Evolutionary conservation across 2,113 vertebrate species (phyloP).

Genomic region (Bufo gargarizans): DNA sequence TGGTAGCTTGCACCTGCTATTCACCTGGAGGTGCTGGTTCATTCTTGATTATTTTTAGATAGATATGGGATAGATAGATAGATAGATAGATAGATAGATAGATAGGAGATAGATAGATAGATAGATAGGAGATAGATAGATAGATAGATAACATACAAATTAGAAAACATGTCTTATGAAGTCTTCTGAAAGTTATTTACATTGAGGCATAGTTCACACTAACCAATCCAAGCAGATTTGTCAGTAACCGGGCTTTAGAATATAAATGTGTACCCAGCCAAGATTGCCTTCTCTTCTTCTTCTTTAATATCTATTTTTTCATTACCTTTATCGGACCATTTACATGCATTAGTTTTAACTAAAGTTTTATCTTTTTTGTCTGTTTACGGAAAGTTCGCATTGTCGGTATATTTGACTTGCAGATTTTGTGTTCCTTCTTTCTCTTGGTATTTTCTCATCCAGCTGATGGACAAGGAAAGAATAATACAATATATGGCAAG

Average conservation of each 20-base stretch:
- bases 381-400: neutral
- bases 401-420: slow-evolving; percentile 1
- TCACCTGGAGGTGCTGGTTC: no score
- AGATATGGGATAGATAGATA: no score
- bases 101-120: neutral
- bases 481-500: slow-evolving; percentile 13
- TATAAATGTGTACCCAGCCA: neutral
- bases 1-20: no score
- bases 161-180: no score
- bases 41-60: no score
- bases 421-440: neutral
- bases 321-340: neutral
- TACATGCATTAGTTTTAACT: slow-evolving; percentile 37
- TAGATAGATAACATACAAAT: neutral
- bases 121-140: neutral
- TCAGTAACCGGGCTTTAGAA: neutral
- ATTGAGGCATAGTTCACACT: no score
- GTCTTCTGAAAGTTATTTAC: no score
- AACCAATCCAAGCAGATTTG: no score
- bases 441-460: neutral
- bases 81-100: neutral
- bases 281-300: neutral
- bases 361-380: neutral
- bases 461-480: slow-evolving; percentile 19
- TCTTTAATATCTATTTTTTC: neutral